Evolutionary conservation across 2,113 vertebrate genomes (phyloP).

Genomic region (Sylvietta virens): DNA sequence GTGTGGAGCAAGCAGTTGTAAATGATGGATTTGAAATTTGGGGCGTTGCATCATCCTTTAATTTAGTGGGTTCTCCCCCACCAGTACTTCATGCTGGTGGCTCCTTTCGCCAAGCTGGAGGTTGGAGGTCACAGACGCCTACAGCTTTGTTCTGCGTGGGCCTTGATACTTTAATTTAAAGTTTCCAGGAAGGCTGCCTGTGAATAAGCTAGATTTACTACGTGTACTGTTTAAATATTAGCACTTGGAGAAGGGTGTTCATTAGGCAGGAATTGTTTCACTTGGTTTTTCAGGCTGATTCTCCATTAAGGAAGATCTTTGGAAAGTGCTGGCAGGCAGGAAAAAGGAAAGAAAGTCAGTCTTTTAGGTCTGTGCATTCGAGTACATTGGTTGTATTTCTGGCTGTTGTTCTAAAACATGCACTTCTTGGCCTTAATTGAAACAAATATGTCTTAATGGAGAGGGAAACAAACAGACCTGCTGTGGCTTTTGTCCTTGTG

Average conservation of each 20-base stretch:
- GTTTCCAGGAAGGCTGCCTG: conserved; percentile 53
- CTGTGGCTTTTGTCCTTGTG: conserved; percentile 16
- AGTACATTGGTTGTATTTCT: conserved; percentile 35
- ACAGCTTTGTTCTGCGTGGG: conserved; percentile 53
- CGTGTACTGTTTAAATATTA: conserved; percentile 42
- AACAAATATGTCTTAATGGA: conserved; percentile 28
- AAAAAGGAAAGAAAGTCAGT: conserved; percentile 20
- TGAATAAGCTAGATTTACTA: conserved; percentile 47
- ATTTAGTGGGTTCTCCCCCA: background rate
- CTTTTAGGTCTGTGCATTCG: conserved; percentile 38
- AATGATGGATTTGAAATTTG: background rate
- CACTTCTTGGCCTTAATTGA: conserved; percentile 62
- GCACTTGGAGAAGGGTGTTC: conserved; percentile 62
- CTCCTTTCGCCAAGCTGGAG: conserved; percentile 9
- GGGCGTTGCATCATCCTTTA: background rate
- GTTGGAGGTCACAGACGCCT: background rate
- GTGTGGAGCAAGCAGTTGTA: background rate
- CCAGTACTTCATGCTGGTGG: background rate
- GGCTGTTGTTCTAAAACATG: conserved; percentile 49
- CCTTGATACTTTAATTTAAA: conserved; percentile 68
- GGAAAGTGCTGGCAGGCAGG: conserved; percentile 37
- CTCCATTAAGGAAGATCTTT: conserved; percentile 69
- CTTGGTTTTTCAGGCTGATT: conserved; percentile 49
- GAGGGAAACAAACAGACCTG: background rate
- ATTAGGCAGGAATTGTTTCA: conserved; percentile 70